Conservation (phyloP, 2,797 vertebrate species). For the Acanthurus lineatus region DNA sequence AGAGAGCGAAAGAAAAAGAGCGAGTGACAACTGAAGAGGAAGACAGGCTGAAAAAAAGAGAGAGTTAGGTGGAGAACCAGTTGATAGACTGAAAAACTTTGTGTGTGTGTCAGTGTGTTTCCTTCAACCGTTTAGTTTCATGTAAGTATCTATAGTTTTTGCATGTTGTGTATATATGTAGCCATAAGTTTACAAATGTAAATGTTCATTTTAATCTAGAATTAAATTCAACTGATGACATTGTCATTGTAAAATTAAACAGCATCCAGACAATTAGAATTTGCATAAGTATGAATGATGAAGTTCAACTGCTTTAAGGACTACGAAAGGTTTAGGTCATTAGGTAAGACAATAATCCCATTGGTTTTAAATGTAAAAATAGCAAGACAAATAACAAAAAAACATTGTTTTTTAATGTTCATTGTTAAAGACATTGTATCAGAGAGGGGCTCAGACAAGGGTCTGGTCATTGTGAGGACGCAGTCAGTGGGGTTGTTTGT, state of each 20-base stretch:
- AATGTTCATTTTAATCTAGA: background rate
- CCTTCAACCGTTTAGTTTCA: background rate
- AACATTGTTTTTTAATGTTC: background rate
- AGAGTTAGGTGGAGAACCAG: background rate
- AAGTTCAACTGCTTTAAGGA: too few species aligned
- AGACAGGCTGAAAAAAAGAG: background rate
- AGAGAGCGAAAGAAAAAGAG: background rate
- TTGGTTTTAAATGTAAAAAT: background rate
- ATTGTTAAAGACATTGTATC: background rate
- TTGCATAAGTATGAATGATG: background rate
- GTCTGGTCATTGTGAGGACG: background rate
- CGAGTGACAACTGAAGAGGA: too few species aligned
- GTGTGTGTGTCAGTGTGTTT: background rate
- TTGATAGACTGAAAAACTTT: background rate
- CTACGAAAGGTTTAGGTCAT: background rate
- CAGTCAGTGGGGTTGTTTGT: background rate
- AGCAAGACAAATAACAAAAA: background rate
- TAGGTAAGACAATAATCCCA: background rate
- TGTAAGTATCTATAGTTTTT: slow-evolving; percentile 13
- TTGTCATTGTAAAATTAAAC: background rate
- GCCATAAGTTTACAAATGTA: background rate
- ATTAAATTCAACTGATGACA: background rate
- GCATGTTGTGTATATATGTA: background rate
- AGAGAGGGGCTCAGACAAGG: background rate
- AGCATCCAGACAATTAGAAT: background rate